Base-by-base conservation (phyloP, 2,113 vertebrate genomes). In the Hylia prasina region DNA sequence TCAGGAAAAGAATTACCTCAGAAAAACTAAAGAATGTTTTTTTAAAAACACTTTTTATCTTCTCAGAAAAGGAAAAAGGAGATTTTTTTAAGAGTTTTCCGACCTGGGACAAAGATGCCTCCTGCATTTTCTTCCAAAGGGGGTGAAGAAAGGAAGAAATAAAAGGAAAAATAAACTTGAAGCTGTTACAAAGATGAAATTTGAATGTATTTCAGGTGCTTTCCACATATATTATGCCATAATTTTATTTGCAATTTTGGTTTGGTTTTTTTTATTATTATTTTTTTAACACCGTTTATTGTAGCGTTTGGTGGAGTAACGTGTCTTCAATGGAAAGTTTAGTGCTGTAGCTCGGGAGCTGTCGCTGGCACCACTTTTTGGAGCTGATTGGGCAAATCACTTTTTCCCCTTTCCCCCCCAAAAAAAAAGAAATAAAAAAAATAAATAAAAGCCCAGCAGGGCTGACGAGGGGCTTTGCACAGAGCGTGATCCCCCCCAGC, bases 1-100 rank as follows among this genome's bases (percentile, higher is more conserved):
- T 99, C 99, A 99, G 99, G 99, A 99, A 99, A 97, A 98, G 98
- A 98, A 98, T 99, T 99, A 99, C 98, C 99, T 99, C 99, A 99
- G 97, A 98, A 98, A 76, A 99, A 68, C 30, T 61, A 71, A 72
- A 91, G 68, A 93, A 83, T 94, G 80, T 93, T 82, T 80, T 89
- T 89, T 91, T 76, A 83, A 85, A 79, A 95, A 37, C 80, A 60
- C 77, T 93, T 94, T 96, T 94, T 92, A 64, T 87, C 88, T 89
- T 73, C 93, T 94, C 82, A 89, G 70, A 85, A 95, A 94, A 89
- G 21, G 42, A 66, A 90, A 87, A 89, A 81, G 22, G 50, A 65
- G 44, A 86, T 94, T 89, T 85, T 58, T 95, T 96, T 50, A 53
- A 91, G 81, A 53, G 63, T 95, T 96, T 79, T 91, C 93, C 56